phyloP scores from a whole-genome alignment of 1,140 invertebrate genomes.

The Cydia pomonella region DNA sequence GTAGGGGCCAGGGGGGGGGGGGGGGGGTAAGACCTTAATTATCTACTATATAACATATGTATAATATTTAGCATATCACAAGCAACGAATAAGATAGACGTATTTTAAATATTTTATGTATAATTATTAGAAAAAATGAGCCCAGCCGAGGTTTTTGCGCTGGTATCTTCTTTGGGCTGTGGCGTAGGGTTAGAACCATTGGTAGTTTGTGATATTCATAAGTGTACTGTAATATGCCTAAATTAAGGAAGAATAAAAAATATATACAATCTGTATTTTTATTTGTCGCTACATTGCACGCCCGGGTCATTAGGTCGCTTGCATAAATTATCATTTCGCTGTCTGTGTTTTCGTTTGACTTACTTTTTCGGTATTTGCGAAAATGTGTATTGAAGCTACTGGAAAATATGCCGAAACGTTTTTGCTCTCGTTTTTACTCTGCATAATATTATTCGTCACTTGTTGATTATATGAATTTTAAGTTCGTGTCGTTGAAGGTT shows the following conservation, averaged over 20 bases:
- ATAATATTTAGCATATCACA: too few relatives aligned
- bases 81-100: too few relatives aligned
- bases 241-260: not conserved
- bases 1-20: too few relatives aligned
- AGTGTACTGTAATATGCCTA: too few relatives aligned
- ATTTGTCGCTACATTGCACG: not conserved
- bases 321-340: constrained; percentile 29
- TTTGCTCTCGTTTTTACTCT: not conserved
- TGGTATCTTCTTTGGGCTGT: too few relatives aligned
- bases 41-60: too few relatives aligned
- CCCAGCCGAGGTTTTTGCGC: too few relatives aligned
- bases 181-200: too few relatives aligned
- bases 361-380: constrained; percentile 24
- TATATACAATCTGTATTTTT: not conserved
- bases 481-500: not conserved
- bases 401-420: not conserved
- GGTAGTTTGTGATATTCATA: too few relatives aligned
- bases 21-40: too few relatives aligned
- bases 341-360: constrained; percentile 19
- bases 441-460: constrained; percentile 8
- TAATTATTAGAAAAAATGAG: too few relatives aligned
- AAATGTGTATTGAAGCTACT: constrained; percentile 17
- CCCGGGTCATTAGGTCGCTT: constrained; percentile 32
- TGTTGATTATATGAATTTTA: constrained; percentile 12
- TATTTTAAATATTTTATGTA: too few relatives aligned